phyloP scores from a whole-genome alignment of 2,113 vertebrate species.

The Siphamia tubifer region DNA sequence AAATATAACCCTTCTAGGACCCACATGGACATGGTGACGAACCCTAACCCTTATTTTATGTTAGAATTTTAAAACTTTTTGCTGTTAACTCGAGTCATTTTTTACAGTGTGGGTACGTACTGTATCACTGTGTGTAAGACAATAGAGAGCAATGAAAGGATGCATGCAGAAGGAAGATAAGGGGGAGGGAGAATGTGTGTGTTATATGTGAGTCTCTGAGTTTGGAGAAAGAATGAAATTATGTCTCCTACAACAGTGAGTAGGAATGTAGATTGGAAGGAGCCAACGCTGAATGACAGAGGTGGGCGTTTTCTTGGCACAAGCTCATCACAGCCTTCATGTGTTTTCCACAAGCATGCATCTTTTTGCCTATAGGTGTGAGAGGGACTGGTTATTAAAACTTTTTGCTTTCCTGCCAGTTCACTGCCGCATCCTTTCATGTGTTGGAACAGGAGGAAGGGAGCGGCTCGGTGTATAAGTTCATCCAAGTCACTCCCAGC shows the following conservation, averaged over 20 bases:
- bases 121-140: not conserved
- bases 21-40: too few species aligned
- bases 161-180: slow-evolving; percentile 49
- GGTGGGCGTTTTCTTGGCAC: slow-evolving; percentile 49
- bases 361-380: slow-evolving; percentile 27
- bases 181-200: not conserved
- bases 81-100: too few species aligned
- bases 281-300: slow-evolving; percentile 31
- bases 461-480: slow-evolving; percentile 28
- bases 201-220: slow-evolving; percentile 1
- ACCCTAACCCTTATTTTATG: too few species aligned
- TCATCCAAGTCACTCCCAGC: not conserved
- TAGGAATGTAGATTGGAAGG: slow-evolving; percentile 30
- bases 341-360: not conserved
- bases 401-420: slow-evolving; percentile 28
- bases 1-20: too few species aligned
- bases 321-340: not conserved
- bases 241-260: slow-evolving; percentile 20
- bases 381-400: slow-evolving; percentile 21
- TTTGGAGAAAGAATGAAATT: not conserved
- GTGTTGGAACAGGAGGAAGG: slow-evolving; percentile 13
- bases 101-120: too few species aligned
- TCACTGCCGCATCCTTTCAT: not conserved
- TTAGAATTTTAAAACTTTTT: too few species aligned
- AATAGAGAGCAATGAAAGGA: slow-evolving; percentile 23